phyloP scores from a whole-genome alignment of 2,888 invertebrate genomes.

The Masnerella sp. region DNA sequence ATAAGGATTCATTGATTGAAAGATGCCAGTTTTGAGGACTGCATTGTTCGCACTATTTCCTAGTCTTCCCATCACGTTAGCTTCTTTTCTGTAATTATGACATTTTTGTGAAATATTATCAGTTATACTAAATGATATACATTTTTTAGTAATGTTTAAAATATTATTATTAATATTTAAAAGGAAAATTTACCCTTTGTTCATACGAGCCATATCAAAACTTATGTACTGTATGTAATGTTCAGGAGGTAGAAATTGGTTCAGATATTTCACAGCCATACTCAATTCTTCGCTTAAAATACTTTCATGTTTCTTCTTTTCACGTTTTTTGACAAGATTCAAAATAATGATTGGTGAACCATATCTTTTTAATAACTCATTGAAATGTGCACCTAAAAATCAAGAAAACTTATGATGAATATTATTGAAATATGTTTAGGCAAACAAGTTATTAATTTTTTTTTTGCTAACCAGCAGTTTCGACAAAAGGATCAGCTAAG shows the following conservation, averaged over 20 bases:
- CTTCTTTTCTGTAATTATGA: slow-evolving; percentile 80
- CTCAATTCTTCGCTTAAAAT: slow-evolving; percentile 92
- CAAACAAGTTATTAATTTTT: too few species aligned
- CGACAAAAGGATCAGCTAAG: slow-evolving; percentile 90
- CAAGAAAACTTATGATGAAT: slow-evolving; percentile 5
- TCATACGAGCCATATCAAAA: slow-evolving; percentile 97
- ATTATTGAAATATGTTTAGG: too few species aligned
- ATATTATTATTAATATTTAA: too few species aligned
- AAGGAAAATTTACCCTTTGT: slow-evolving; percentile 86
- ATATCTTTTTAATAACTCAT: slow-evolving; percentile 88
- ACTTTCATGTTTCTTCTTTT: slow-evolving; percentile 96
- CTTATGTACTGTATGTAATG: slow-evolving; percentile 93
- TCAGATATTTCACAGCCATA: slow-evolving; percentile 91
- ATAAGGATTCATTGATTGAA: slow-evolving; percentile 80
- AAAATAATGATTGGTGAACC: slow-evolving; percentile 95
- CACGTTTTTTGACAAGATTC: slow-evolving; percentile 95
- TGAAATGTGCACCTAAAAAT: slow-evolving; percentile 85
- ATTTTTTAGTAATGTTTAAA: too few species aligned
- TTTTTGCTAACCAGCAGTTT: slow-evolving; percentile 91
- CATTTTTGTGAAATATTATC: too few species aligned
- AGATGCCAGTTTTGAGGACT: slow-evolving; percentile 93
- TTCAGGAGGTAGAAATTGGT: slow-evolving; percentile 94
- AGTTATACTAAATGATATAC: too few species aligned
- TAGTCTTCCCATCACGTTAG: slow-evolving; percentile 89
- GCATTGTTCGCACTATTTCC: slow-evolving; percentile 93